phyloP scores from a whole-genome alignment of 2,888 invertebrate species.

The Acrocera orbiculus region DNA sequence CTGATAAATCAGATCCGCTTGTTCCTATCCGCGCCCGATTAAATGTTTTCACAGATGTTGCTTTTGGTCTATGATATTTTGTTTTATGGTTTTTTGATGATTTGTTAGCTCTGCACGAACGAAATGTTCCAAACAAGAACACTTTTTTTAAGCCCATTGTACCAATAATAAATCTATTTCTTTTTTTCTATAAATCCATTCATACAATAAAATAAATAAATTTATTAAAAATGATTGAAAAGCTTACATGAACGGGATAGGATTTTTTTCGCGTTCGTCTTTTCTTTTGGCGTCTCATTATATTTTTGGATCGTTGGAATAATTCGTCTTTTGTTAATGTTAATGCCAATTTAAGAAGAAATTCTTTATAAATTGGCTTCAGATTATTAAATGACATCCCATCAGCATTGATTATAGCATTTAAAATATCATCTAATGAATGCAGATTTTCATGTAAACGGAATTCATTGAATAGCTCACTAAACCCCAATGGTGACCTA shows the following conservation, averaged over 20 bases:
- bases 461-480: conserved; percentile 73
- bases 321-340: conserved; percentile 84
- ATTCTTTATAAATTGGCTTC: conserved; percentile 81
- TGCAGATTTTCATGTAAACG: conserved; percentile 74
- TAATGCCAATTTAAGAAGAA: conserved; percentile 67
- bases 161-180: conserved; percentile 41
- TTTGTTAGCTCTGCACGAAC: conserved; percentile 19
- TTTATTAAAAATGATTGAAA: conserved; percentile 1
- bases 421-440: conserved; percentile 72
- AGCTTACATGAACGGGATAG: background rate
- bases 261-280: conserved; percentile 36
- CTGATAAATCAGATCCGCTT: conserved; percentile 45
- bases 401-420: conserved; percentile 76
- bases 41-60: conserved; percentile 24
- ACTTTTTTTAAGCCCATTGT: conserved; percentile 43
- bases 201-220: background rate
- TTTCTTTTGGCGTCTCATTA: conserved; percentile 70
- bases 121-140: conserved; percentile 36
- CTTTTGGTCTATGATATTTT: conserved; percentile 15
- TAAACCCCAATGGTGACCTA: conserved; percentile 70
- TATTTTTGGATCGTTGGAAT: conserved; percentile 74
- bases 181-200: conserved; percentile 32
- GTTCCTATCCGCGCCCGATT: conserved; percentile 40
- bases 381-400: conserved; percentile 88
- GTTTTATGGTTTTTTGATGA: conserved; percentile 12